Base-by-base conservation (phyloP, 1,140 invertebrate species). In the Lanistes nyassanus region DNA sequence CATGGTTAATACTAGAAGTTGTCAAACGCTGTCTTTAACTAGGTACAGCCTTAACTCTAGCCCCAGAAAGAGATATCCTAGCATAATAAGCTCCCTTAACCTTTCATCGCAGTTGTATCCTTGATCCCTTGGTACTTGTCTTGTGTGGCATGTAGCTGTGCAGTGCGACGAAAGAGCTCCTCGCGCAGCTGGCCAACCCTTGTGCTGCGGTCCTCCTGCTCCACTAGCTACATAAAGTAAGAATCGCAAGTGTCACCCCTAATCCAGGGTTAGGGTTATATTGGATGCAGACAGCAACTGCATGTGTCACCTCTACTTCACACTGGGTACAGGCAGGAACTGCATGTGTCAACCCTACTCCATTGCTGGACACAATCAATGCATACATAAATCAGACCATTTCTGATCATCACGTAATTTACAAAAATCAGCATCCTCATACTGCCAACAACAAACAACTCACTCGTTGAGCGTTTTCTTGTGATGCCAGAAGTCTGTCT, bases 111-210 rank as follows among this genome's bases (percentile, higher is more conserved):
- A 65, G 60, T 79, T 9, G 76, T 29, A 29, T 72, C 70, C 21
- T 53, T 23, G 6, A 66, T 36, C n/a, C 64, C 76, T 31, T 83
- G 83, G 64, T 67, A 68, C 7, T 76, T 73, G 47, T 87, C 85
- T 68, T 84, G 84, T 31, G 83, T 77, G 19, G 47, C 53, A 47
- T 84, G 81, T 13, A 87, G 70, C 42, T 82, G 91, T 74, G 65
- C 86, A 76, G 76, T 91, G 83, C 83, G 93, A 79, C 87, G 92
- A 81, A 79, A 66, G 1, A 89, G 79, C 79, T 87, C 84, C 66
- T 76, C 76, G 13, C 82, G 78, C 29, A 90, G 74, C 55, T 88
- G 82, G 36, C 80, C 77, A 39, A 87, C 82, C 71, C 82, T 84
- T 62, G 88, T 78, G 53, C 84, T 72, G 6, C 85, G 74, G 6